Base-by-base conservation (phyloP, 2,113 vertebrate species). In the Brachyhypopomus gauderio region DNA sequence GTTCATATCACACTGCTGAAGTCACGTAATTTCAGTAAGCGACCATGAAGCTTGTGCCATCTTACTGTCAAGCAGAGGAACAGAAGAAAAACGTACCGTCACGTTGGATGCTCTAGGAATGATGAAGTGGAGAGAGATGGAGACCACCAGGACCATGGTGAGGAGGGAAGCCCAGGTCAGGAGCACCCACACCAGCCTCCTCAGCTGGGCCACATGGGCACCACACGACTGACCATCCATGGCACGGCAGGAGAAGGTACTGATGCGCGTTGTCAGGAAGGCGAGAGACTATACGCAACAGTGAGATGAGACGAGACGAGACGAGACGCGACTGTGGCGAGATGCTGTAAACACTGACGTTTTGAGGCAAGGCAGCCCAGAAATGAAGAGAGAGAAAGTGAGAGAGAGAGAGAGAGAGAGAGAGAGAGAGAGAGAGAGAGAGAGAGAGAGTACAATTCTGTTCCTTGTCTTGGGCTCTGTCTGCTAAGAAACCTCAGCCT, bases 151-250 rank as follows among this genome's bases (percentile, higher is more conserved):
- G 58, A 79, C 41, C 12, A 91, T 36, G 55, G 92, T 89, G 2
- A 92, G 86, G 60, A 91, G 1, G 64, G 78, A 66, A 75, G 75
- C 76, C 92, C 92, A 93, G 64, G 89, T 41, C 48, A 92, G 75
- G 73, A 92, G 85, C 67, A 92, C 36, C 3, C 74, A 79, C 73
- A 85, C 34, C 23, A 91, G 78, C 19, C 60, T 83, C 25, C 87
- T 48, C 25, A 80, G 80, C 48, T 77, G 77, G 14, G 20, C 67
- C 69, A 76, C 27, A 4, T 58, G 63, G 1, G 19, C 41, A 5
- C 64, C 34, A 83, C 87, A 63, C 23, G 12, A 30, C 1, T 59
- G 36, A 4, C 36, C 71, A 22, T 60, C 48, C 81, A 83, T 83
- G 12, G 22, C n/a, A 19, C 52, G 45, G 20, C 45, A 41, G 23